These are phyloP conservation scores for Cyanoderma ruficeps DNA, from an alignment of 2,113 vertebrate genomes.

Conservation along the genomic window DNA sequence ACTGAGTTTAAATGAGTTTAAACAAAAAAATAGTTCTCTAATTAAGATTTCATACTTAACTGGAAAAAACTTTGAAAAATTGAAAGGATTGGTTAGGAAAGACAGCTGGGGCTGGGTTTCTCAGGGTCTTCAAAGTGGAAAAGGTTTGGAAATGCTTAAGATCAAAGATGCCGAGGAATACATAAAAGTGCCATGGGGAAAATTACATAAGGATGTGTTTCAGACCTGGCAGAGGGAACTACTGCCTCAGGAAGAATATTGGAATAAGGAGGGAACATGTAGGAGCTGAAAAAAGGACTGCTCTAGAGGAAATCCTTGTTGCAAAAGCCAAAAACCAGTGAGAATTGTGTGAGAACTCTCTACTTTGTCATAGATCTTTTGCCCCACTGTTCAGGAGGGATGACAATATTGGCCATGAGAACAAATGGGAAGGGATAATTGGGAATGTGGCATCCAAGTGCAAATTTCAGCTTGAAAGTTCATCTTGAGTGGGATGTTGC, in stretches of 20 bases:
- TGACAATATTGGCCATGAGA: background rate
- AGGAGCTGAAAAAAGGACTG: background rate
- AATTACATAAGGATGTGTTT: background rate
- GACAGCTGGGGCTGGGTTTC: background rate
- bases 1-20: conserved; percentile 26
- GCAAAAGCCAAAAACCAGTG: background rate
- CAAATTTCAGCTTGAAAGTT: background rate
- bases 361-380: background rate
- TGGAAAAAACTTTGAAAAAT: background rate
- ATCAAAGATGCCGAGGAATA: background rate
- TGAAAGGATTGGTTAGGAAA: background rate
- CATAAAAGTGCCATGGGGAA: background rate
- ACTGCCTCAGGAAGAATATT: background rate
- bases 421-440: background rate
- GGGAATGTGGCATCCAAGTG: background rate
- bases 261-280: background rate
- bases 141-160: background rate
- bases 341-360: background rate
- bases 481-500: background rate
- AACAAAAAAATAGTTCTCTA: conserved; percentile 4
- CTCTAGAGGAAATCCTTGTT: background rate
- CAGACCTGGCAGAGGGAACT: background rate
- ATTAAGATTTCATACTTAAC: background rate
- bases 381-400: background rate
- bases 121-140: background rate